Evolutionary conservation across 2,113 vertebrate genomes (phyloP), one percentile per base, ranked within the genome.

Genomic region (Lanius ludovicianus): DNA sequence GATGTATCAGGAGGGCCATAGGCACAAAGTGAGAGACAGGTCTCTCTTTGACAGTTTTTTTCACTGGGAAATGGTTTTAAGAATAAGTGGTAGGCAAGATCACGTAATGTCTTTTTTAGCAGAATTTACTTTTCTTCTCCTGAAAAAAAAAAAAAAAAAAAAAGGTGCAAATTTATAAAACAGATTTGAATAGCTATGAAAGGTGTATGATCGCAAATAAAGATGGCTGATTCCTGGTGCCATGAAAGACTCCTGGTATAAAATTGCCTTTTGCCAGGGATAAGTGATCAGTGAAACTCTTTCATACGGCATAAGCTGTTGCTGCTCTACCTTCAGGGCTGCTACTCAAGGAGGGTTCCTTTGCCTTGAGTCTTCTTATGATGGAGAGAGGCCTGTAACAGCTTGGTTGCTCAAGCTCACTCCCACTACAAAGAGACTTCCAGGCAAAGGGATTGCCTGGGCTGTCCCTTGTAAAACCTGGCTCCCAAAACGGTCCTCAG

Each of bases 121-220:
- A 89, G 31, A 76, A 79, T 86, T 91, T 60, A 60, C 41, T 81
- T 67, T 74, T 86, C 27, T 73, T 85, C 28, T 55, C 21, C 41
- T 28, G 5, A 41, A 13, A 13, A 7, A 8, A 37, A 37, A 37
- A 37, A 15, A 37, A 57, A 69, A 53, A 70, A 60, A 53, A 35
- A 5, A 13, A 9, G 11, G 1, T 33, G 12, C 83, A 35, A 88
- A 71, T 44, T 86, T 80, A 30, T 64, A 81, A 87, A 85, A 56
- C 39, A 35, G 15, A 52, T 83, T 76, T 86, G 12, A 79, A 67
- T 4, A 64, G 25, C 21, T 85, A 1, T 68, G 44, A 69, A 70
- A 76, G 31, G 19, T 27, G 6, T 50, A 6, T 64, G 33, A 46
- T 30, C 37, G 64, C 46, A 80, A 88, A 76, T 22, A 15, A 64